These are phyloP conservation scores for Gorsachius goisagi DNA, from an alignment of 2,113 vertebrate genomes.

Conservation along the genomic window DNA sequence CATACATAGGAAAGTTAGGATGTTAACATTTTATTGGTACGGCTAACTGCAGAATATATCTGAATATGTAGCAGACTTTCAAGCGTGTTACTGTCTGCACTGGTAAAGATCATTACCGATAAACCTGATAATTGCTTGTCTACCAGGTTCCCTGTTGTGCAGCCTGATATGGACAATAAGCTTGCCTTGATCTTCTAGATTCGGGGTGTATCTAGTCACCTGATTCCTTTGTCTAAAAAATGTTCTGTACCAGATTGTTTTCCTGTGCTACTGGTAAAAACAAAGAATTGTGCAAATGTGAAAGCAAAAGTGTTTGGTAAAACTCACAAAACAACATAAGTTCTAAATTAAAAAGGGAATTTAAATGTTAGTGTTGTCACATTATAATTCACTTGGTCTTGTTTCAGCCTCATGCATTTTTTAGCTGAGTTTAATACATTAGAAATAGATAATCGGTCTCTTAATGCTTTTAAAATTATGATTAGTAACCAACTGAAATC, in stretches of 20 bases:
- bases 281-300: background rate
- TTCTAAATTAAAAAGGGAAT: background rate
- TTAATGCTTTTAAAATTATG: background rate
- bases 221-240: background rate
- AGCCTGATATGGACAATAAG: background rate
- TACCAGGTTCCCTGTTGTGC: background rate
- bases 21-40: background rate
- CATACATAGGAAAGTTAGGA: background rate
- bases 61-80: background rate
- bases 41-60: background rate
- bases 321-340: background rate
- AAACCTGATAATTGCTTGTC: background rate
- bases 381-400: background rate
- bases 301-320: background rate
- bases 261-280: background rate
- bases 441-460: background rate
- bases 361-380: background rate
- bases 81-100: background rate
- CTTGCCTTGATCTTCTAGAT: background rate
- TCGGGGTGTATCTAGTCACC: background rate
- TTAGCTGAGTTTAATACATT: background rate
- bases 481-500: background rate
- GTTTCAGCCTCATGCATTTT: background rate
- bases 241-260: background rate
- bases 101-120: background rate